These are phyloP conservation scores for Cryptoprocta ferox DNA, from an alignment of 2,797 vertebrate genomes.

Conservation along the genomic window DNA sequence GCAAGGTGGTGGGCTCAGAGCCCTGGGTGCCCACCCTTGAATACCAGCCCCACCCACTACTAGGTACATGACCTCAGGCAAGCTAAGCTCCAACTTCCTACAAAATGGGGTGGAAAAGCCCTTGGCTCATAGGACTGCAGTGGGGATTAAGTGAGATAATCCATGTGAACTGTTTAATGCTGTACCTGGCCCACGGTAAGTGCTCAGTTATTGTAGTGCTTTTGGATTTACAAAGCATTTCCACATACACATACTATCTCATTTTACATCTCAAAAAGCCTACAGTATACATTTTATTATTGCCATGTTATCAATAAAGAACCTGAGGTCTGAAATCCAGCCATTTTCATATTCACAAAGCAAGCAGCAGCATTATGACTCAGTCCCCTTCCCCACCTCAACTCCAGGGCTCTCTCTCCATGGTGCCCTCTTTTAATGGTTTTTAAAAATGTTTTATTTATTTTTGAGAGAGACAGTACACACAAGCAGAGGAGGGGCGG, in stretches of 20 bases:
- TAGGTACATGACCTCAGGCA: not conserved
- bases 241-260: too few relatives aligned
- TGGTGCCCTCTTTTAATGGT: not conserved
- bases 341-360: not conserved
- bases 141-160: not conserved
- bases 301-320: not conserved
- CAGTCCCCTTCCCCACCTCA: not conserved
- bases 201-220: not conserved
- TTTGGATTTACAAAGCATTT: not conserved
- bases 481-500: too few relatives aligned
- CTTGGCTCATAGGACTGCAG: not conserved
- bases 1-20: not conserved
- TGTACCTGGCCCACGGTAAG: not conserved
- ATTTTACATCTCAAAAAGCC: not conserved
- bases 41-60: not conserved
- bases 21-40: not conserved
- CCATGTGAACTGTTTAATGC: not conserved
- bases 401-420: not conserved
- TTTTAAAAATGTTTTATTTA: too few relatives aligned
- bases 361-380: not conserved
- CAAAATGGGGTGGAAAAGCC: not conserved
- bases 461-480: too few relatives aligned
- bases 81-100: not conserved
- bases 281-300: not conserved
- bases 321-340: not conserved